Base-by-base conservation (phyloP, 2,888 invertebrate genomes). In the Sceliomorpha sp. region DNA sequence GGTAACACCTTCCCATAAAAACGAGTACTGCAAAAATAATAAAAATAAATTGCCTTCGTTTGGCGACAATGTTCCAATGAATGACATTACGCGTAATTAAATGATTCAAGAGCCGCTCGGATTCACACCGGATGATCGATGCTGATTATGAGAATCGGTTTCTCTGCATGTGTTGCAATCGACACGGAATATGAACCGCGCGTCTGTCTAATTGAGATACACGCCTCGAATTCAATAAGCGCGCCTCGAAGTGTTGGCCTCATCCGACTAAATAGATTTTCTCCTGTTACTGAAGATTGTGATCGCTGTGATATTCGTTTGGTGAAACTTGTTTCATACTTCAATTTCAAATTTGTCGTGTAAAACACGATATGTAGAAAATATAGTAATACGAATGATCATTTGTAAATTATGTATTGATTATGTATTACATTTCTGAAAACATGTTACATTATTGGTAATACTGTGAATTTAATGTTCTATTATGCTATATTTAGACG, bases 21-120 rank as follows among this genome's bases (percentile, higher is more conserved):
- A n/a, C n/a, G n/a, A n/a, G n/a, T n/a, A n/a, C n/a, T n/a, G n/a
- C n/a, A n/a, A n/a, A n/a, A n/a, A n/a, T n/a, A 27, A 37, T 17
- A 12, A 60, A 68, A 60, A 50, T 60, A 56, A 60, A 55, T 42
- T 51, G 15, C 55, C 48, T 67, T 67, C 48, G 60, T 67, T 67
- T 51, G 68, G 42, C 50, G 45, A 60, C 44, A 27, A 14, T 48
- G 58, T 47, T 53, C 8, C 55, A 34, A 62, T 53, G 63, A 69
- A 69, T 63, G 48, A 59, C 50, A 69, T 69, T 69, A 58, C 56
- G 60, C 51, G 40, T 69, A 63, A 69, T 69, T 58, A 63, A 69
- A 63, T 69, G 55, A 69, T 37, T 55, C 27, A 26, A n/a, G 51
- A 37, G 53, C 59, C 39, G 58, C 55, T 64, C 44, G 60, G 50